A percentile compares a stretch with the other conserved stretches of the same genome.
These are phyloP conservation scores for Idaea straminata DNA, from an alignment of 2,888 invertebrate genomes.

Conservation along the genomic window DNA sequence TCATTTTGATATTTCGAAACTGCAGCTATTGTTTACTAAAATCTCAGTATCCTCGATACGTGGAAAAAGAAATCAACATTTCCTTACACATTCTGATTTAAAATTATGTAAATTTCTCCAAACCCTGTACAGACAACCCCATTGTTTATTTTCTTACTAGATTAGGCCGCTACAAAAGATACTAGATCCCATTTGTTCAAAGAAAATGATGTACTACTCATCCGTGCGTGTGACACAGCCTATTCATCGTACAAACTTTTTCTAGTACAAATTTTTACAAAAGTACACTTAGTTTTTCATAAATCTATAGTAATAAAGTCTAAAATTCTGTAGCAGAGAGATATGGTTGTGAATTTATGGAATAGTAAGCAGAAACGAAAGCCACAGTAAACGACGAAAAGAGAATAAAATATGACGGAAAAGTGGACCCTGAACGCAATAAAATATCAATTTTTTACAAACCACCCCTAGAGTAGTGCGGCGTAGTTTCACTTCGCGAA, in stretches of 20 bases:
- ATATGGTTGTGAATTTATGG: constrained; percentile 22
- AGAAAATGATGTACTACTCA: constrained; percentile 73
- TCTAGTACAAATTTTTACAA: constrained; percentile 14
- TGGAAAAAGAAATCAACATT: neutral
- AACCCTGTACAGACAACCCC: constrained; percentile 33
- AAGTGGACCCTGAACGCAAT: constrained; percentile 72
- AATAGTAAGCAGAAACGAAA: constrained; percentile 38
- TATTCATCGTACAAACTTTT: constrained; percentile 42
- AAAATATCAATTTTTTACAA: constrained; percentile 76
- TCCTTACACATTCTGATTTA: neutral
- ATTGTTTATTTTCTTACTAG: constrained; percentile 69
- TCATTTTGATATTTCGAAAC: too few species aligned
- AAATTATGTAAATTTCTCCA: neutral
- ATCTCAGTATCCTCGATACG: neutral
- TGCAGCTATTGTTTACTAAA: too few species aligned
- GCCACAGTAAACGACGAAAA: constrained; percentile 52
- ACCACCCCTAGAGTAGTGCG: constrained; percentile 42
- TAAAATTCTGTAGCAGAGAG: constrained; percentile 18
- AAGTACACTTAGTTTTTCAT: constrained; percentile 23
- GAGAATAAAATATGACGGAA: constrained; percentile 72
- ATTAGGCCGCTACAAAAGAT: constrained; percentile 68
- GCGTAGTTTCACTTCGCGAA: constrained; percentile 62
- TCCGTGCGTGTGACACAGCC: constrained; percentile 71
- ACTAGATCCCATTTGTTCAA: constrained; percentile 67
- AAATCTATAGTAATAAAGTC: constrained; percentile 29